Evolutionary conservation across 2,113 vertebrate species (phyloP), one percentile per base, ranked within the genome.

Genomic region (Scomber colias): DNA sequence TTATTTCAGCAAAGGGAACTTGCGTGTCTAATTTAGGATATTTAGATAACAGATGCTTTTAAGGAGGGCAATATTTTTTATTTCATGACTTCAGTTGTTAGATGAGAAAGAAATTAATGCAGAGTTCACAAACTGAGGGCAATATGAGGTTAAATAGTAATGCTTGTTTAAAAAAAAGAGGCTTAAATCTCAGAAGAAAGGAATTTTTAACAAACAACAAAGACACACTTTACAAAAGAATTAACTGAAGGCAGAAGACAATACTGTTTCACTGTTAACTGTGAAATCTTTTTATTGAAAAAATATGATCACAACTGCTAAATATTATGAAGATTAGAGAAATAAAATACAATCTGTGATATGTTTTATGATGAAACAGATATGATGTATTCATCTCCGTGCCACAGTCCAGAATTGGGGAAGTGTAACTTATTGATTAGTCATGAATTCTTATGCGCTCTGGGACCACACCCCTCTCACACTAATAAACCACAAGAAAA

Each of bases 401-500:
- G 31, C n/a, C 31, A 50, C 6, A 50, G 14, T 66, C 70, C 13
- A 71, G 45, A 71, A 45, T 73, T 81, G 30, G 24, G 5, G 62
- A 74, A 71, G 50, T 53, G 51, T 45, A 59, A 77, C 30, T 49
- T 19, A 79, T 17, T 44, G 27, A 87, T 81, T 74, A n/a, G 50
- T 66, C 46, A 63, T 64, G 48, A 57, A 61, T 50, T 79, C n/a
- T 73, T 75, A 12, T n/a, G 54, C 27, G 14, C 45, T 72, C 31
- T 66, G 48, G 30, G 67, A 87, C 74, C 87, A 67, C 71, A 71
- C 61, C 68, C 66, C 54, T 57, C 67, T 46, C 55, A 67, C 40
- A 72, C 31, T 69, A 88, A 88, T 81, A 84, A 77, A 83, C 46
- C 11, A 62, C 65, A 19, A 57, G 51, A 44, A 75, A 64, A 85